Percentiles rank a stretch among this genome's conserved stretches.
Conservation (phyloP, 2,888 invertebrate species). For the Sesamia inferens region DNA sequence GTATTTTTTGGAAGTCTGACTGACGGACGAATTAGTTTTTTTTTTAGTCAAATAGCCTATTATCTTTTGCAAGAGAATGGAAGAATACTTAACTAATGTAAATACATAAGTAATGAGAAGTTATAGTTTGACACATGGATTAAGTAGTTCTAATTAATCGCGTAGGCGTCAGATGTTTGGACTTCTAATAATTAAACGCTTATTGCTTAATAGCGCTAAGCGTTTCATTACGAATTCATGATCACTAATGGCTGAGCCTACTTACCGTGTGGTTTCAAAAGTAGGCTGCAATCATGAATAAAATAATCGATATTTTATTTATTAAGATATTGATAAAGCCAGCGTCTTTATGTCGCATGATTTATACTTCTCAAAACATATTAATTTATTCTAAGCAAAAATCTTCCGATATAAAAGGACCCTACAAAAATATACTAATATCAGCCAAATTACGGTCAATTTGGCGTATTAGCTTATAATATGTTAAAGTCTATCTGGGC, state of each 20-base stretch:
- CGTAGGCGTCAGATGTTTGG: slow-evolving; percentile 5
- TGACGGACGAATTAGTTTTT: no score
- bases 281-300: neutral
- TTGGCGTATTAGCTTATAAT: no score
- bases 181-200: slow-evolving; percentile 35
- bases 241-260: slow-evolving; percentile 31
- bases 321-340: neutral
- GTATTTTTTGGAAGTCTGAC: no score
- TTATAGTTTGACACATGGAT: slow-evolving; percentile 23
- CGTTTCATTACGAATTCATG: slow-evolving; percentile 39
- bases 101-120: neutral
- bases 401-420: neutral
- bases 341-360: neutral
- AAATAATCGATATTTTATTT: neutral
- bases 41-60: no score
- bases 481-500: no score
- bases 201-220: slow-evolving; percentile 40
- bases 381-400: neutral
- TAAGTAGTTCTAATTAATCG: slow-evolving; percentile 3
- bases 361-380: neutral
- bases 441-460: no score
- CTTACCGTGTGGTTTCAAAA: slow-evolving; percentile 8
- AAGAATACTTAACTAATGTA: neutral
- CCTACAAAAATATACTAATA: no score
- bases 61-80: no score